Evolutionary conservation across 2,888 invertebrate species (phyloP), one percentile per base, ranked within the genome.

Genomic region (Noctua fimbriata): DNA sequence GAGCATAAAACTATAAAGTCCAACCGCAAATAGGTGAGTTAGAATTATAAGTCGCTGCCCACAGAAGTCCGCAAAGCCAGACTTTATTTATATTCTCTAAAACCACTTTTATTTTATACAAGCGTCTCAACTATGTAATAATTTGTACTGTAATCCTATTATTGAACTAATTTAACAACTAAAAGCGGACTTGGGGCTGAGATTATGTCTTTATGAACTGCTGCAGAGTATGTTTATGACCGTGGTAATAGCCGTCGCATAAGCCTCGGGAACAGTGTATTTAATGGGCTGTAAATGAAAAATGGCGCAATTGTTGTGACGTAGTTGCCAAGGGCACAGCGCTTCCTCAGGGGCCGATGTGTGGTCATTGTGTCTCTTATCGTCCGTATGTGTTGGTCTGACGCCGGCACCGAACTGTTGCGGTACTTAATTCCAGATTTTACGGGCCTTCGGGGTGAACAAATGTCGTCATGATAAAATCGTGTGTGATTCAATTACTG

Each of bases 251-350:
- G 92, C 91, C 89, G 88, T 92, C 91, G 91, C 90, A 89, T 91
- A 90, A 92, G 92, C 92, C 89, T 85, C 87, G 88, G 88, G 86
- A 90, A 91, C 91, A 88, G 92, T 91, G 92, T 91, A 92, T 91
- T 93, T 93, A 95, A 95, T 94, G 94, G 93, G 85, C 92, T 94
- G 95, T 94, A 93, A 95, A 95, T 94, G 94, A 95, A 94, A 94
- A 94, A 95, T 90, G 92, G 89, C 89, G 90, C 89, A 89, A 92
- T 93, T 92, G 91, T 91, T 88, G 90, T 91, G 90, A 89, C 88
- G 85, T 88, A 88, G 90, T 78, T 90, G 85, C 89, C 88, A 85
- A 90, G 91, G 92, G 88, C 85, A 86, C 79, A 75, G 83, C 82
- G 85, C 77, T 82, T 84, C 87, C 88, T 81, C 78, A 70, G 84